Conservation (phyloP, 2,113 vertebrate species). For the Myrmecophaga tridactyla region DNA sequence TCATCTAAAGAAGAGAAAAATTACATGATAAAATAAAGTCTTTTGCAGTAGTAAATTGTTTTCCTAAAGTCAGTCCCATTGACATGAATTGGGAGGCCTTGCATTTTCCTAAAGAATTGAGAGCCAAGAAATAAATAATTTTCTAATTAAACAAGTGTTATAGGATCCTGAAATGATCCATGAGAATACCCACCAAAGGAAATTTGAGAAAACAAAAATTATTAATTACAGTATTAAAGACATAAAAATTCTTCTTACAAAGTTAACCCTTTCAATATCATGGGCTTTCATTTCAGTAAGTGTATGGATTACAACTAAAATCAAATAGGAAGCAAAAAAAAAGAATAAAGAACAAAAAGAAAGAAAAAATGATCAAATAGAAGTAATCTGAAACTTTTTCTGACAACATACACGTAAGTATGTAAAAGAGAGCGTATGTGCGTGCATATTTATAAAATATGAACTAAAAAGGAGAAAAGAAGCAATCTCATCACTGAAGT, state of each 20-base stretch:
- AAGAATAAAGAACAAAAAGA: no score
- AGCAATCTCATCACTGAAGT: background rate
- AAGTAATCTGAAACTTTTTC: slow-evolving; percentile 15
- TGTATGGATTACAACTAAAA: background rate
- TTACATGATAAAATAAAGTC: background rate
- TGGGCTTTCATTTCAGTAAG: slow-evolving; percentile 36
- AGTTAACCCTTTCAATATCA: slow-evolving; percentile 44
- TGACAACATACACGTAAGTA: background rate
- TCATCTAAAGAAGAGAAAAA: background rate
- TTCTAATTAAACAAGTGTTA: slow-evolving; percentile 34
- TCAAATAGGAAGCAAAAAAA: slow-evolving; percentile 32
- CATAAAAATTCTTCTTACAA: slow-evolving; percentile 38
- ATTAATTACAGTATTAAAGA: slow-evolving; percentile 35
- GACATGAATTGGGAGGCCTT: background rate
- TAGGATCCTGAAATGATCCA: background rate
- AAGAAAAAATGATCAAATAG: no score
- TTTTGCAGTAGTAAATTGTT: background rate
- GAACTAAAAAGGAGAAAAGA: slow-evolving; percentile 9
- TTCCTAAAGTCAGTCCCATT: slow-evolving; percentile 9
- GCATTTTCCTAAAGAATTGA: background rate
- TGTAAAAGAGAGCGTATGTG: background rate
- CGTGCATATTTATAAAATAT: background rate
- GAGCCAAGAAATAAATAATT: background rate
- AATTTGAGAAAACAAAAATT: slow-evolving; percentile 23
- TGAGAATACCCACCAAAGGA: background rate